phyloP scores from a whole-genome alignment of 2,113 vertebrate species.

The Andinoacara biseriatus region DNA sequence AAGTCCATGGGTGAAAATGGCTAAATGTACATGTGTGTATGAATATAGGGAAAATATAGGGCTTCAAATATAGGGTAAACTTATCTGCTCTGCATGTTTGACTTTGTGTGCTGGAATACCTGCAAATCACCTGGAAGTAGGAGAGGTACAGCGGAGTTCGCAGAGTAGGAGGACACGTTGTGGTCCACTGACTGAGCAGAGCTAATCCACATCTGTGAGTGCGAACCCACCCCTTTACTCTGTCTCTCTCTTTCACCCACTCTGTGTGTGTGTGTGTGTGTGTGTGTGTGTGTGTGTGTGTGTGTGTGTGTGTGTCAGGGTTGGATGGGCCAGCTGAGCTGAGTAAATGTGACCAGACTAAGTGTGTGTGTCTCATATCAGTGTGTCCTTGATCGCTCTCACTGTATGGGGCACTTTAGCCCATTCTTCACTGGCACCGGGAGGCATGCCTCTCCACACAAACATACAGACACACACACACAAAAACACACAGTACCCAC shows the following conservation, averaged over 20 bases:
- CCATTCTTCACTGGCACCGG: constrained; percentile 55
- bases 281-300: constrained; percentile 1
- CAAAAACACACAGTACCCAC: constrained; percentile 24
- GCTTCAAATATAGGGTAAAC: not conserved
- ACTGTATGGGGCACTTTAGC: constrained; percentile 75
- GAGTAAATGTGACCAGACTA: constrained; percentile 73
- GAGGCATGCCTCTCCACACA: constrained; percentile 38
- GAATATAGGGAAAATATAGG: too few relatives aligned
- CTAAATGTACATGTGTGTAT: not conserved
- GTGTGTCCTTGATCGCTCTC: constrained; percentile 75
- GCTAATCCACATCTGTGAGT: constrained; percentile 45
- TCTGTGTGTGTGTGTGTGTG: not conserved
- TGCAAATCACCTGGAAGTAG: not conserved
- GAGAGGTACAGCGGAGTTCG: constrained; percentile 1
- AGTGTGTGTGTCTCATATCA: constrained; percentile 78
- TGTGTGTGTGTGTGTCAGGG: constrained; percentile 38
- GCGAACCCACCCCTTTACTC: not conserved
- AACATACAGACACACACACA: constrained; percentile 25
- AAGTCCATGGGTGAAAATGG: too few relatives aligned
- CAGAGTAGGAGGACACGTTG: constrained; percentile 9
- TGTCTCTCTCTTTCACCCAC: not conserved
- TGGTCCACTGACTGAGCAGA: constrained; percentile 56
- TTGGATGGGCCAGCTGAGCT: constrained; percentile 55
- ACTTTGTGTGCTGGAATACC: not conserved
- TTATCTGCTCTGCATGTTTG: not conserved